Base-by-base conservation (phyloP, 2,113 vertebrate species). In the Dipodomys ordii region DNA sequence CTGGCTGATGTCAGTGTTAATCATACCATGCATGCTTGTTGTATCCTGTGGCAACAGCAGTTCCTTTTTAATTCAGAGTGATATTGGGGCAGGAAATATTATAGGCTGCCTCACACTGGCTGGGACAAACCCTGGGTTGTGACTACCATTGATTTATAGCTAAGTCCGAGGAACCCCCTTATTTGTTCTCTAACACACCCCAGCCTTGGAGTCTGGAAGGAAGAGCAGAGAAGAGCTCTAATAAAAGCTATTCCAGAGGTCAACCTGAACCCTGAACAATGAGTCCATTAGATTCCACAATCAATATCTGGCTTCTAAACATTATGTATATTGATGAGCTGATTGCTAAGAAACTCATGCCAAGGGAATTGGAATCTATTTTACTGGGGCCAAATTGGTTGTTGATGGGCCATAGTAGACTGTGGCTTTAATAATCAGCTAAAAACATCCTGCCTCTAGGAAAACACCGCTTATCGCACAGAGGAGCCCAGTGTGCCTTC, bases 261-360 rank as follows among this genome's bases (percentile, higher is more conserved):
- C 97, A 97, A 0, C 0, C 93, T 92, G 95, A 95, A 97, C 96
- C 96, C 94, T 95, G 94, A 88, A 90, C 97, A 96, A 97, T 96
- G 97, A 98, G 97, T 97, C 98, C 98, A 98, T 98, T 98, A 98
- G 97, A 97, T 89, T 94, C 1, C 0, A 96, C 97, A 97, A 98
- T 98, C 98, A 96, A 98, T 98, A 98, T 76, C 89, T 78, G 92
- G 96, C 97, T 97, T 97, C 98, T 97, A 97, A 96, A 97, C 97
- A 96, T 98, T 96, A 97, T 98, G 95, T 98, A 96, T 98, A 98
- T 98, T 98, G 97, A 98, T 98, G 98, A 98, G 97, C 92, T 96
- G 97, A 97, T 98, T 96, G 97, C 97, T 96, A 79, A 0, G 0
- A 96, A 92, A 95, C 89, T 94, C 32, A 84, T 95, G 94, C 95